Base-by-base conservation (phyloP, 2,113 vertebrate genomes). In the Benitochromis conjunctus region DNA sequence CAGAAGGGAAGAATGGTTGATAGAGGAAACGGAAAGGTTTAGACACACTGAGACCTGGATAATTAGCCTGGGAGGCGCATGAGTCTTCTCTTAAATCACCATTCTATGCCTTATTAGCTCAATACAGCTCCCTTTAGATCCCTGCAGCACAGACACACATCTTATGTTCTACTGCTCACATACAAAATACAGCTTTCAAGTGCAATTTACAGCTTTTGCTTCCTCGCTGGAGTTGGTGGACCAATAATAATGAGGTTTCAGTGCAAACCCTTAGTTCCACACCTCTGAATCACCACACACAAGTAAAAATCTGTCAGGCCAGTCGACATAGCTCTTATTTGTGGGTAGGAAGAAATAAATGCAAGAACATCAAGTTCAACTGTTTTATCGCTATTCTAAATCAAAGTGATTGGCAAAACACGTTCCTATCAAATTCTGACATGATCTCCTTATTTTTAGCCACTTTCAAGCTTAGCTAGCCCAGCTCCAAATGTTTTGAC, bases 51-150 rank as follows among this genome's bases (percentile, higher is more conserved):
- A 90, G 85, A 91, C 89, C 83, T 82, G 83, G 86, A 85, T 89
- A 92, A 94, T 92, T 91, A 94, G 91, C 83, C 90, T 58, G 81
- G 81, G 88, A 92, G 80, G 88, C 86, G 38, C 79, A 10, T 11
- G 80, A 88, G 89, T 76, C 84, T 78, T 81, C 69, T 82, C 74
- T 87, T 79, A 85, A 91, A 92, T 93, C 88, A 86, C 88, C 77
- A 85, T 83, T 81, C 86, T 56, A 74, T 84, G 90, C 66, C 86
- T 85, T 89, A 90, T 92, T 94, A 94, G 82, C 88, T 86, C 84
- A 53, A 43, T 83, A 58, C 6, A 34, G 38, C 46, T 82, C 84
- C 90, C 81, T 84, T 82, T 54, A 88, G 88, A 77, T 84, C 88
- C 43, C 60, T 21, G 78, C 84, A 85, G 83, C 82, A 64, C 34